Conservation (phyloP, 2,113 vertebrate species). For the Gallinago undulata region DNA sequence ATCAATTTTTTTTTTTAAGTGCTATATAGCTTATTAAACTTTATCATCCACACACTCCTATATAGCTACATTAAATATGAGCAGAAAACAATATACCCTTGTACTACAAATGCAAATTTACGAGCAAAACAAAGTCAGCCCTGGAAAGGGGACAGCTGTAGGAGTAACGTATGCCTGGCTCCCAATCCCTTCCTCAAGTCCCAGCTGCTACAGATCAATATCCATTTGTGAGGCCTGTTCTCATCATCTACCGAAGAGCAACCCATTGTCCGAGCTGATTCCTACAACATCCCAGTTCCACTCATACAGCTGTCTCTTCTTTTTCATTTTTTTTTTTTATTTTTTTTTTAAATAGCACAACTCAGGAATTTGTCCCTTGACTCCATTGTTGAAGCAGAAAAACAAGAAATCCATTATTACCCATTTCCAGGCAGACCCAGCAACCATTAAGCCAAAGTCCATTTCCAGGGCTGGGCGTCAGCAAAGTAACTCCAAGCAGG, state of each 20-base stretch:
- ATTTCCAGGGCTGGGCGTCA: not conserved
- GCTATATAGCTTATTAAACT: not conserved
- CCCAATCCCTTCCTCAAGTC: not conserved
- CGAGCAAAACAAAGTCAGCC: not conserved
- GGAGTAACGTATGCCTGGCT: not conserved
- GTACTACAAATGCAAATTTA: not conserved
- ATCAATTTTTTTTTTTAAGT: not conserved
- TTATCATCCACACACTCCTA: not conserved
- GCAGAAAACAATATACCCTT: not conserved
- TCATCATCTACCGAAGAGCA: conserved; percentile 30
- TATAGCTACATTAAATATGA: not conserved
- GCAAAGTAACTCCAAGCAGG: not conserved
- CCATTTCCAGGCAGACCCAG: conserved; percentile 7
- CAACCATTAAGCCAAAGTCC: not conserved
- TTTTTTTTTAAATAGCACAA: not conserved
- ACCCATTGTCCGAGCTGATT: conserved; percentile 2
- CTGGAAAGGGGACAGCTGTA: not conserved
- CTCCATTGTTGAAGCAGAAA: conserved; percentile 1
- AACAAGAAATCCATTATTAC: conserved; percentile 25
- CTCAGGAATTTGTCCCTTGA: conserved; percentile 26
- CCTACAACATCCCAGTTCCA: not conserved
- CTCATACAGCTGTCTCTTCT: not conserved
- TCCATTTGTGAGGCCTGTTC: not conserved
- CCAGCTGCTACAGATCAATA: conserved; percentile 62
- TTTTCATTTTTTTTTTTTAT: not conserved